Evolutionary conservation across 1,140 invertebrate genomes (phyloP).

Genomic region (Drosophila cardini): DNA sequence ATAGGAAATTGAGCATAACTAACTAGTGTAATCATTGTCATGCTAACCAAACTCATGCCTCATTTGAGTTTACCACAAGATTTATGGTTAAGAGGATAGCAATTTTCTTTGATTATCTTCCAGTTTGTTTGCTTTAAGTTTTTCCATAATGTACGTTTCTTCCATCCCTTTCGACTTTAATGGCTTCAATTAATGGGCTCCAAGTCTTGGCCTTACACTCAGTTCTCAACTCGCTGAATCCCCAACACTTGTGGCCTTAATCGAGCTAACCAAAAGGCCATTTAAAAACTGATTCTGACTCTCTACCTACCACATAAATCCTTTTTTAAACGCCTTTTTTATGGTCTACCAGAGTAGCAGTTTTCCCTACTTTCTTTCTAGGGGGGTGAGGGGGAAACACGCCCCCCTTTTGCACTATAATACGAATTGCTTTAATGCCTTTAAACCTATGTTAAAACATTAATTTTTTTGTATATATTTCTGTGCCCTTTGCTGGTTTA

Average conservation of each 20-base stretch:
- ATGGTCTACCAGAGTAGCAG: constrained; percentile 41
- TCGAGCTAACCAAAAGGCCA: constrained; percentile 75
- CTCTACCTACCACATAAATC: constrained; percentile 56
- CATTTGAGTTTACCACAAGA: constrained; percentile 28
- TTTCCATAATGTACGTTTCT: constrained; percentile 22
- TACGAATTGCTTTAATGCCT: constrained; percentile 15
- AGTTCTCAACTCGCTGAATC: constrained; percentile 15
- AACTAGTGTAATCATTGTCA: constrained; percentile 48
- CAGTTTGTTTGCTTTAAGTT: constrained; percentile 23
- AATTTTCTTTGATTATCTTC: constrained; percentile 12
- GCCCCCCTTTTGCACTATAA: not conserved
- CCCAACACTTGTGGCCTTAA: constrained; percentile 65
- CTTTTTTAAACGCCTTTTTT: constrained; percentile 70
- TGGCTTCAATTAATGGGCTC: constrained; percentile 46
- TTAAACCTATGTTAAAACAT: constrained; percentile 73
- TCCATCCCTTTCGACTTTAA: not conserved
- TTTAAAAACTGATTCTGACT: constrained; percentile 58
- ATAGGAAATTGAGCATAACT: constrained; percentile 76
- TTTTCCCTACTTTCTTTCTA: no score
- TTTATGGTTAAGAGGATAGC: constrained; percentile 11
- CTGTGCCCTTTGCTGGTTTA: constrained; percentile 85
- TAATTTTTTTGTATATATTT: constrained; percentile 83
- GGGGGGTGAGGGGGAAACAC: no score
- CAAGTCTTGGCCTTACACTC: constrained; percentile 30
- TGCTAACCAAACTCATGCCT: constrained; percentile 23